Base-by-base conservation (phyloP, 2,797 vertebrate species). In the Phyllotis vaccarum region DNA sequence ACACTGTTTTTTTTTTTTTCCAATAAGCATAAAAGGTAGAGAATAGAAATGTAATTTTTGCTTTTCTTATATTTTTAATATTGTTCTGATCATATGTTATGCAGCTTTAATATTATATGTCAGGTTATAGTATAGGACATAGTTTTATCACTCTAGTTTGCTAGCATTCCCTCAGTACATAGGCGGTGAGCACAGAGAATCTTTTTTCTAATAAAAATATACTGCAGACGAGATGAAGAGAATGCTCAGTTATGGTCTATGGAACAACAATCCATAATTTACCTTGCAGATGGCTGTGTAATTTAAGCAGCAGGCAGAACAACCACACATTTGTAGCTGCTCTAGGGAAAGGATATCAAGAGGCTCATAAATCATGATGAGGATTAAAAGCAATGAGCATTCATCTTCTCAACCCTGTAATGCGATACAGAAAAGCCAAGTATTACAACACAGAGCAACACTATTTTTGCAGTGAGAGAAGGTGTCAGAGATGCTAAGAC, bases 301-400 rank as follows among this genome's bases (percentile, higher is more conserved):
- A 98, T 98, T 98, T 98, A 98, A 97, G 95, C 97, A 92, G 97
- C 96, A 97, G 98, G 98, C 91, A 95, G 96, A 98, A 97, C 92
- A 97, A 91, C 97, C 92, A 0, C 97, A 98, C 97, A 95, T 97
- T 98, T 97, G 97, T 96, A 96, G 97, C 97, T 98, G 97, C 97
- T 98, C 97, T 98, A 97, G 97, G 98, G 98, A 97, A 97, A 96
- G 87, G 95, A 97, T 98, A 98, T 68, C 93, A 95, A 98, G 97
- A 97, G 98, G 34, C 97, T 98, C 97, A 88, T 99, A 98, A 99
- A 99, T 99, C 99, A 99, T 97, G 93, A 97, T 97, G 94, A 98
- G 98, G 98, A 99, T 99, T 99, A 99, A 98, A 98, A 97, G 98
- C 98, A 98, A 99, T 99, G 98, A 99, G 95, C 98, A 99, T 99